Evolutionary conservation across 2,797 vertebrate species (phyloP), one percentile per base, ranked within the genome.

Genomic region (Lagodon rhomboides): DNA sequence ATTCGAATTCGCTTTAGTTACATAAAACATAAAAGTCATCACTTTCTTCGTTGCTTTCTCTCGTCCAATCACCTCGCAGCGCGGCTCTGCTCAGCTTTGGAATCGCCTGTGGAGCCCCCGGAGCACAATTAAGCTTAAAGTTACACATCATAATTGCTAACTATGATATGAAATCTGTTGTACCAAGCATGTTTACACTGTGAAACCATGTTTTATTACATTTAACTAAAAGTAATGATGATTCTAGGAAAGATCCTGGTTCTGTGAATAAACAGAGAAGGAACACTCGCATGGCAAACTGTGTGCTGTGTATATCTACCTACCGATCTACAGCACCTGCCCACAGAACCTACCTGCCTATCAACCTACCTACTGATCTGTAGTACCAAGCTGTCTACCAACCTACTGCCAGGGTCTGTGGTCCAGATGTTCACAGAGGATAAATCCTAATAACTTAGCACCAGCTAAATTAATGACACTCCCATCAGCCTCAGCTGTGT

Each of bases 71-170:
- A 8, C 47, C 30, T 55, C 62, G 54, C 46, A 49, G 3, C 49
- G 68, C 44, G 58, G 25, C 55, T 61, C 55, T 62, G 63, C 54
- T 41, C 34, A n/a, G 64, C 47, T 47, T 7, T 61, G 23, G 22
- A 76, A 50, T 34, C 61, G 69, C 65, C 64, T 51, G 51, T 62
- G 34, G 56, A 80, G 81, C 79, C 80, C 38, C 58, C 59, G 68
- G 49, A 84, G 82, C 59, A 68, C 51, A 72, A 71, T 82, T 59
- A 49, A 43, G 16, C 53, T 53, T 81, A 23, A 55, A 59, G 66
- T 61, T 73, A 61, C 54, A 65, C 30, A 62, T 84, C 10, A 75
- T 61, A 66, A 77, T 53, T 61, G 59, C 2, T 43, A 74, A 58
- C 55, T 50, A 22, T 77, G 38, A 60, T 63, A 60, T 65, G 47